Conservation (phyloP, 1,140 invertebrate species). For the Agrypnia vestita region DNA sequence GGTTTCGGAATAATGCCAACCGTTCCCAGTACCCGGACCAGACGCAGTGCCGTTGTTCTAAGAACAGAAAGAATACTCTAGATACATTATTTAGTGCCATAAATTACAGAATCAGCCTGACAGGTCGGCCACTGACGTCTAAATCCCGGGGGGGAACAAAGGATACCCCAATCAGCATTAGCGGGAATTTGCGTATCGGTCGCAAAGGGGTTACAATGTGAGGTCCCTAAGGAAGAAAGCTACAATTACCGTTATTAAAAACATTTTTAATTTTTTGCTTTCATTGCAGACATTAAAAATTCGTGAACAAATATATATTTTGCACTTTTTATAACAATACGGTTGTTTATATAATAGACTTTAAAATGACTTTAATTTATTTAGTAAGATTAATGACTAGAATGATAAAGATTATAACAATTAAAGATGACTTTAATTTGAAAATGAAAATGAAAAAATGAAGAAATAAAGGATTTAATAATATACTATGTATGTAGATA, state of each 20-base stretch:
- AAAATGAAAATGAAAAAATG: too few relatives aligned
- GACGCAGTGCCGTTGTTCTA: conserved; percentile 39
- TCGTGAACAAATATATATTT: too few relatives aligned
- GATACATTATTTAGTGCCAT: conserved; percentile 51
- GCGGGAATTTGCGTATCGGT: conserved; percentile 36
- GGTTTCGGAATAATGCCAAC: conserved; percentile 45
- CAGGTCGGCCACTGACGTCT: conserved; percentile 46
- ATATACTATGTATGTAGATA: too few relatives aligned
- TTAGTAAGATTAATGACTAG: too few relatives aligned
- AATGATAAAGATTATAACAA: too few relatives aligned
- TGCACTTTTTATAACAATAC: too few relatives aligned
- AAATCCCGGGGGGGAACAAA: conserved; percentile 54
- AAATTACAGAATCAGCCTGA: conserved; percentile 50
- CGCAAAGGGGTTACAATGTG: conserved; percentile 15
- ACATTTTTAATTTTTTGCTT: too few relatives aligned
- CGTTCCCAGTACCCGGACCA: conserved; percentile 23
- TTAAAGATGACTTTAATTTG: too few relatives aligned
- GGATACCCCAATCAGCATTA: conserved; percentile 8
- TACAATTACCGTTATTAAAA: background rate
- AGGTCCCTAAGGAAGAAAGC: background rate
- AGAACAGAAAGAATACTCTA: conserved; percentile 57
- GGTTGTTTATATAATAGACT: too few relatives aligned
- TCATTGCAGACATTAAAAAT: too few relatives aligned
- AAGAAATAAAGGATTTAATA: too few relatives aligned
- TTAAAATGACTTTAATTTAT: too few relatives aligned